Conservation (phyloP, 2,113 vertebrate species). For the Boulengerochromis microlepis region DNA sequence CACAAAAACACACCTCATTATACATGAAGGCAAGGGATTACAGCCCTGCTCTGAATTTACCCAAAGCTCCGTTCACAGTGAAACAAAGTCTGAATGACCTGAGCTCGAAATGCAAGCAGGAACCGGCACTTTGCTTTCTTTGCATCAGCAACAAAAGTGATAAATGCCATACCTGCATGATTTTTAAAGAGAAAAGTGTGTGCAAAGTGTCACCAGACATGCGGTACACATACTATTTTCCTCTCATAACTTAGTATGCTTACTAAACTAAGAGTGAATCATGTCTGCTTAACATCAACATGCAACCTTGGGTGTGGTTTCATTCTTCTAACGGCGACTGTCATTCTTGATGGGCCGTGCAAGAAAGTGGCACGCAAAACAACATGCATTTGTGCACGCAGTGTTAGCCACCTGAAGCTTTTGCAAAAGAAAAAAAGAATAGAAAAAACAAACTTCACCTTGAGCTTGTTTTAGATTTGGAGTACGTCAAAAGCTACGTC, state of each 20-base stretch:
- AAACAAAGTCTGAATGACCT: slow-evolving; percentile 11
- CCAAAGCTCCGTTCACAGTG: slow-evolving; percentile 7
- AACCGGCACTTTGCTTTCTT: neutral
- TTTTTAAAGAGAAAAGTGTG: neutral
- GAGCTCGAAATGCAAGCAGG: neutral
- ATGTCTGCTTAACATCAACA: neutral
- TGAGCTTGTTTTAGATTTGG: too few species aligned
- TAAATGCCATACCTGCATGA: neutral
- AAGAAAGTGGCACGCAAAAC: neutral
- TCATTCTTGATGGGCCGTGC: neutral
- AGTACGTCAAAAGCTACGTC: too few species aligned
- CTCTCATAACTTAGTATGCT: neutral
- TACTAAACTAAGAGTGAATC: neutral
- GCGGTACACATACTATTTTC: neutral
- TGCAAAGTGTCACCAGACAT: neutral
- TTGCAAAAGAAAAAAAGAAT: neutral
- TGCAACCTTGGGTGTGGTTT: neutral
- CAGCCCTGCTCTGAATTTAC: neutral
- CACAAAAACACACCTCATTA: slow-evolving; percentile 7
- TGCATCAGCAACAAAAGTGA: neutral
- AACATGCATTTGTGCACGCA: neutral
- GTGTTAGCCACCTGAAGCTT: neutral
- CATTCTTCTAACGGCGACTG: neutral
- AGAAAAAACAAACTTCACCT: too few species aligned
- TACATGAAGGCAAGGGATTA: neutral